Percentiles rank a stretch among this genome's conserved stretches.
Conservation (phyloP, 2,113 vertebrate genomes). For the Mesembrinibis cayennensis region DNA sequence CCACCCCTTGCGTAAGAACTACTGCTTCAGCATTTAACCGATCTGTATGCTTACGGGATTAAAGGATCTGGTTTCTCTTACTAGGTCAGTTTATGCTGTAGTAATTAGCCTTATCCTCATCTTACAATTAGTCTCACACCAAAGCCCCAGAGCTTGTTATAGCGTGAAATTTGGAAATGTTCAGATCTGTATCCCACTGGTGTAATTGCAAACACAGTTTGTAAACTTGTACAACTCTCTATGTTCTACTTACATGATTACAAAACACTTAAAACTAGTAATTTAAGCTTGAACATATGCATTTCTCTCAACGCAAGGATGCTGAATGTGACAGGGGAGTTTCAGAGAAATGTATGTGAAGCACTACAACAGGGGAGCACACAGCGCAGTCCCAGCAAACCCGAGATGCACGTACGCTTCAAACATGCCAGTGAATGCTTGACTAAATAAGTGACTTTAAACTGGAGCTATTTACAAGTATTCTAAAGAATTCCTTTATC, state of each 20-base stretch:
- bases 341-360: not conserved
- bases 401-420: accelerated
- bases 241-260: not conserved
- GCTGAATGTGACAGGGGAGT: not conserved
- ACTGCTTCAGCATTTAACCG: not conserved
- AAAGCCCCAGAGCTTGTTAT: not conserved
- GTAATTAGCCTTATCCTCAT: constrained; percentile 35
- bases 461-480: not conserved
- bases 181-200: accelerated
- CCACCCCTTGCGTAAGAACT: not conserved
- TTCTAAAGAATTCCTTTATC: not conserved
- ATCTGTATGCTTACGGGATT: constrained; percentile 24
- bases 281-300: not conserved
- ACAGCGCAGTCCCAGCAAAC: not conserved
- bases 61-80: constrained; percentile 18
- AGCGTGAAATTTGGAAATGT: not conserved
- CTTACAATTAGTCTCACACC: not conserved
- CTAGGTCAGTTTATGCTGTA: constrained; percentile 24
- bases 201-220: not conserved
- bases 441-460: not conserved
- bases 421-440: not conserved
- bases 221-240: not conserved
- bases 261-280: not conserved
- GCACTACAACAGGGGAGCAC: not conserved
- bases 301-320: not conserved